A percentile compares a stretch with the other conserved stretches of the same genome.
These are phyloP conservation scores for Trachymyrmex cornetzi DNA, from an alignment of 1,140 invertebrate genomes.

Conservation along the genomic window DNA sequence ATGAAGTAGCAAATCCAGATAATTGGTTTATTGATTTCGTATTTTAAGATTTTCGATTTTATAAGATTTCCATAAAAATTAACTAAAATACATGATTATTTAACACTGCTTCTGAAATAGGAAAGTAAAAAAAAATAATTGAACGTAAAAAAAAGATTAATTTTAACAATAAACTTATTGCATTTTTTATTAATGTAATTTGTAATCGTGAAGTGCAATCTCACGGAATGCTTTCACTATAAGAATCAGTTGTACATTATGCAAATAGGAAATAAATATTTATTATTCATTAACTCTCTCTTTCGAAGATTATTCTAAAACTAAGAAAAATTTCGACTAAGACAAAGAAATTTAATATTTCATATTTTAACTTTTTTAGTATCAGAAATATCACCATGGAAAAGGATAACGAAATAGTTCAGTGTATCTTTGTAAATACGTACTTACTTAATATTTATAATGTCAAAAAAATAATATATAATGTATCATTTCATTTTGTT, in stretches of 20 bases:
- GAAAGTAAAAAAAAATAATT: neutral
- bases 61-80: neutral
- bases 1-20: neutral
- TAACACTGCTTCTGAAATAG: neutral
- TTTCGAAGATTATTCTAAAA: neutral
- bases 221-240: neutral
- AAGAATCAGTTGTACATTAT: neutral
- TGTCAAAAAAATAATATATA: too few species aligned
- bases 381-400: neutral
- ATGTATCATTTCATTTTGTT: too few species aligned
- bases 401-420: neutral
- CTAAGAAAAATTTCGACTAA: neutral
- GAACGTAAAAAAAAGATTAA: neutral
- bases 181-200: neutral
- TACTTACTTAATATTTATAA: too few species aligned
- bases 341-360: neutral
- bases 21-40: conserved; percentile 10
- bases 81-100: neutral
- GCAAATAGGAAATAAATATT: conserved; percentile 10
- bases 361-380: neutral
- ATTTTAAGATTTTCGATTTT: neutral
- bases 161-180: neutral
- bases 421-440: neutral
- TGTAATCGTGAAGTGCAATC: neutral
- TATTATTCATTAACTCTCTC: neutral